phyloP scores from a whole-genome alignment of 2,888 invertebrate genomes.

The Aethes cnicana region DNA sequence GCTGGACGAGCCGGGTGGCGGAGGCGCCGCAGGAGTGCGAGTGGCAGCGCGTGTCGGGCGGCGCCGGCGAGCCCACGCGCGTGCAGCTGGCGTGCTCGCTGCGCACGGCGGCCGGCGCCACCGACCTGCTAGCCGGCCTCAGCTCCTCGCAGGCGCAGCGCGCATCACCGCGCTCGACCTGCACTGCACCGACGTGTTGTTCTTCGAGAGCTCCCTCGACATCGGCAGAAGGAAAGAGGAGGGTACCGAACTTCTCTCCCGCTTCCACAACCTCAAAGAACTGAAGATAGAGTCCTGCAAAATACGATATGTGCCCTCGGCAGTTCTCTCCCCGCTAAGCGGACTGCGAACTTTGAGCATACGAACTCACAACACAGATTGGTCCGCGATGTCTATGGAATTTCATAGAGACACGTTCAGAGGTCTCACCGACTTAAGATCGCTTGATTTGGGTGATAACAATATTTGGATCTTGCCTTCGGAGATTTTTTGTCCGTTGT shows the following conservation, averaged over 20 bases:
- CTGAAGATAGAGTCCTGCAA: slow-evolving; percentile 89
- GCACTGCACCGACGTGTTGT: slow-evolving; percentile 87
- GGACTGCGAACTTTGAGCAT: slow-evolving; percentile 86
- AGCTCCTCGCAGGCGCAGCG: slow-evolving; percentile 85
- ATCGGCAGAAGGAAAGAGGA: slow-evolving; percentile 78
- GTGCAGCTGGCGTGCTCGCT: slow-evolving; percentile 85
- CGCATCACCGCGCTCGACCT: slow-evolving; percentile 85
- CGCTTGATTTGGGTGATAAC: slow-evolving; percentile 88
- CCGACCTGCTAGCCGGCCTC: slow-evolving; percentile 84
- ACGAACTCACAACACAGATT: slow-evolving; percentile 89
- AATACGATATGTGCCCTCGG: slow-evolving; percentile 87
- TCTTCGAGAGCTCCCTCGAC: slow-evolving; percentile 87
- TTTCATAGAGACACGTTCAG: slow-evolving; percentile 87
- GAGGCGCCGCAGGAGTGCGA: slow-evolving; percentile 88
- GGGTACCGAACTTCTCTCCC: slow-evolving; percentile 81
- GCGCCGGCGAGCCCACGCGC: slow-evolving; percentile 79
- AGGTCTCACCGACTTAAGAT: slow-evolving; percentile 85
- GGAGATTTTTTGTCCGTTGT: slow-evolving; percentile 88
- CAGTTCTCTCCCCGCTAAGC: slow-evolving; percentile 85
- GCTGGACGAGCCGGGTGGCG: slow-evolving; percentile 79
- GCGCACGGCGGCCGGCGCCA: slow-evolving; percentile 85
- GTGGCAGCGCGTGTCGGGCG: slow-evolving; percentile 84
- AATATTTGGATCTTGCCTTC: slow-evolving; percentile 89
- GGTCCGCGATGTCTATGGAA: slow-evolving; percentile 90
- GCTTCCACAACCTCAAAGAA: slow-evolving; percentile 85